phyloP scores from a whole-genome alignment of 2,113 vertebrate species.

The Riparia riparia region DNA sequence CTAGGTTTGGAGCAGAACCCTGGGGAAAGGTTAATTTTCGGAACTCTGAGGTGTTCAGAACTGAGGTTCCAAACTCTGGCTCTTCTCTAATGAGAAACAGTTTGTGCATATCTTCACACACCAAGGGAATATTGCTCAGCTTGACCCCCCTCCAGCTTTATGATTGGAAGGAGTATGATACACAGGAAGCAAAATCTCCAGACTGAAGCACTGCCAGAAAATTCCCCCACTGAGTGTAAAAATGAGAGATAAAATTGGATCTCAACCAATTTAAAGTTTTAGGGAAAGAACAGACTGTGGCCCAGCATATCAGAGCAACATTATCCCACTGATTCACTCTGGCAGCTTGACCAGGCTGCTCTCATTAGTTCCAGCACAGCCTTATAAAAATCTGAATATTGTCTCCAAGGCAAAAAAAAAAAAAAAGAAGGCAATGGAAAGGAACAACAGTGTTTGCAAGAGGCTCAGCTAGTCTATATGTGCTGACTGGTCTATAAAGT shows the following conservation, averaged over 20 bases:
- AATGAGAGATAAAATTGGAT: slow-evolving; percentile 49
- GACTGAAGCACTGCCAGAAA: slow-evolving; percentile 21
- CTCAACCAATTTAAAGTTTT: slow-evolving; percentile 49
- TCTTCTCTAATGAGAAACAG: background rate
- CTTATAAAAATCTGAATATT: background rate
- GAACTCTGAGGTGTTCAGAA: background rate
- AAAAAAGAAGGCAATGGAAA: background rate
- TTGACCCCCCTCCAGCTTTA: slow-evolving; percentile 37
- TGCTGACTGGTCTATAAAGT: background rate
- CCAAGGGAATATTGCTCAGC: background rate
- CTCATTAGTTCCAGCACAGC: slow-evolving; percentile 7
- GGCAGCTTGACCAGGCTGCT: slow-evolving; percentile 29
- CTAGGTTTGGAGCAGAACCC: background rate
- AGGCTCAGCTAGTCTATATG: background rate
- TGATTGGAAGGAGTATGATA: slow-evolving; percentile 33
- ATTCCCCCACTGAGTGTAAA: slow-evolving; percentile 28
- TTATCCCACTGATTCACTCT: slow-evolving; percentile 25
- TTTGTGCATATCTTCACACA: background rate
- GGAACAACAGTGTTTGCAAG: background rate
- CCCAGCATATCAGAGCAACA: background rate
- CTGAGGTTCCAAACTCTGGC: background rate
- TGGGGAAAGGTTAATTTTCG: background rate
- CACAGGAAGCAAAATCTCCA: slow-evolving; percentile 36
- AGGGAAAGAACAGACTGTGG: background rate
- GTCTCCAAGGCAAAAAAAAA: background rate